Evolutionary conservation across 2,797 vertebrate species (phyloP).

Genomic region (Microtus agrestis): DNA sequence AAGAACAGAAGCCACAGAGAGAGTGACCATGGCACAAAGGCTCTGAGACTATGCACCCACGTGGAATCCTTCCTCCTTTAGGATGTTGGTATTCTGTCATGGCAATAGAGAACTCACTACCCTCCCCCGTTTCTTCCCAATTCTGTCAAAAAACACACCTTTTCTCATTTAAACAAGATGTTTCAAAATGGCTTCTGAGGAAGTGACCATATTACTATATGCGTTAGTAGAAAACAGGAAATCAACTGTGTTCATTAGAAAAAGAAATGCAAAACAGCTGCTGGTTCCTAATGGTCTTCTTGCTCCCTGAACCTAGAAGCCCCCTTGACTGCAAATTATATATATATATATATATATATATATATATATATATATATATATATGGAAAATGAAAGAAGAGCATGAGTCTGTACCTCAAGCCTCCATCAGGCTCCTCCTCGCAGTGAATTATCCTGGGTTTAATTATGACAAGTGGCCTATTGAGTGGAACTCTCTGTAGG

Average conservation of each 20-base stretch:
- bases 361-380: no score
- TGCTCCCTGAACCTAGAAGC: neutral
- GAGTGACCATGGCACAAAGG: neutral
- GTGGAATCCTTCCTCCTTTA: neutral
- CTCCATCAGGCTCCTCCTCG: neutral
- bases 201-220: neutral
- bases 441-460: constrained; percentile 18
- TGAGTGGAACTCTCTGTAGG: constrained; percentile 43
- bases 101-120: neutral
- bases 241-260: constrained; percentile 16
- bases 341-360: no score
- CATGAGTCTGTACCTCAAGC: neutral
- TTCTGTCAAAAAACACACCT: neutral
- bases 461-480: constrained; percentile 36
- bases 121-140: neutral
- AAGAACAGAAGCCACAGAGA: neutral
- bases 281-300: neutral
- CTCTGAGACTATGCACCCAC: neutral
- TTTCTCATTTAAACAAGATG: constrained; percentile 13
- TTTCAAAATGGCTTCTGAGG: constrained; percentile 44
- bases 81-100: neutral
- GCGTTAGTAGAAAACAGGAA: constrained; percentile 28
- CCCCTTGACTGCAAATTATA: neutral
- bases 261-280: neutral
- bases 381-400: neutral